These are phyloP conservation scores for Dicaeum eximium DNA, from an alignment of 2,113 vertebrate genomes.

Conservation along the genomic window DNA sequence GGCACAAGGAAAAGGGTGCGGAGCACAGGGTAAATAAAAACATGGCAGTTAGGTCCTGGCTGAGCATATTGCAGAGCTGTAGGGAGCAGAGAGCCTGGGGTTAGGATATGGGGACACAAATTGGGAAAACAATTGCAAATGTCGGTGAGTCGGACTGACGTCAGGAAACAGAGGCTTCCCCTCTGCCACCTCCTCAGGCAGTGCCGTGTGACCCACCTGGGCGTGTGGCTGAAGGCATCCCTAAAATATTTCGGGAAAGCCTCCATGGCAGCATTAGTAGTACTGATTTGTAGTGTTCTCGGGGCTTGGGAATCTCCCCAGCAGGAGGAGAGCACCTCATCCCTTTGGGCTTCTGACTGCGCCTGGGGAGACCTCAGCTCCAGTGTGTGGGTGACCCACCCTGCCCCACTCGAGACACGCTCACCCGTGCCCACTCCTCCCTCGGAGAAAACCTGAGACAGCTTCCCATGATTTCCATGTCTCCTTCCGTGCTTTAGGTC, in stretches of 20 bases:
- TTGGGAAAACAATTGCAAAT: background rate
- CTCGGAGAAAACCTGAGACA: background rate
- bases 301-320: background rate
- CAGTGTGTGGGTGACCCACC: background rate
- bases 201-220: background rate
- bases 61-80: background rate
- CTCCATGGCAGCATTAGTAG: background rate
- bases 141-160: background rate
- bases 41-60: background rate
- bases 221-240: background rate
- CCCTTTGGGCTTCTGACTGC: background rate
- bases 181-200: background rate
- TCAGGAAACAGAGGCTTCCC: background rate
- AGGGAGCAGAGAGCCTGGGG: background rate
- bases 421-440: accelerated
- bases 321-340: background rate
- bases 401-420: background rate
- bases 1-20: background rate
- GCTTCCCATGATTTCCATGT: background rate
- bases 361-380: background rate
- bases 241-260: background rate
- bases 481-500: background rate
- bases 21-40: background rate
- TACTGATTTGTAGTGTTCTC: background rate
- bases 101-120: background rate